phyloP scores from a whole-genome alignment of 2,888 invertebrate genomes.

The Spatulosminthurus flaviceps region DNA sequence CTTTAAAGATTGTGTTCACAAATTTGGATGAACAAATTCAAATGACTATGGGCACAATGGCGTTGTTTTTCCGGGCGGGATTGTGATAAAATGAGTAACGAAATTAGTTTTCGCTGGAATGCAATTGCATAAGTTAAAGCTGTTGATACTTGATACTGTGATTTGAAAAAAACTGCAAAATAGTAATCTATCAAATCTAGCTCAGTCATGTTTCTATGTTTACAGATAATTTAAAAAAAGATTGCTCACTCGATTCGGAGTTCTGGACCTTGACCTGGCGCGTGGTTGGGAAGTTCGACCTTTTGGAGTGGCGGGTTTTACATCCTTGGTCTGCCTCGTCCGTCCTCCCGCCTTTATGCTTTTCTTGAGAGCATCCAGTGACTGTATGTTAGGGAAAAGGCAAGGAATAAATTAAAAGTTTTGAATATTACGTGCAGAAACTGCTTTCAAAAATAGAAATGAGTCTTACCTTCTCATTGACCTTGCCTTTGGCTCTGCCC shows the following conservation, averaged over 20 bases:
- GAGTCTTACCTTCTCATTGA: constrained; percentile 58
- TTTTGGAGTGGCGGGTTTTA: constrained; percentile 35
- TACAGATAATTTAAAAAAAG: constrained; percentile 8
- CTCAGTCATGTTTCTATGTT: no score
- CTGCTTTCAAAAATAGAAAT: neutral
- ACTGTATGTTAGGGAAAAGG: constrained; percentile 33
- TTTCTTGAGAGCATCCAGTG: constrained; percentile 47
- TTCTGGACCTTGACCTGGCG: constrained; percentile 59
- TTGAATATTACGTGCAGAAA: neutral
- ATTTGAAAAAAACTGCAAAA: no score
- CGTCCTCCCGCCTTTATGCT: constrained; percentile 48
- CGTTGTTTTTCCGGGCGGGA: no score
- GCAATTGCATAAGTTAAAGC: no score
- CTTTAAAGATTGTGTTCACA: no score
- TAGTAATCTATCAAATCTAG: no score
- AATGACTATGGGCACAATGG: no score
- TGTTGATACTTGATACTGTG: no score
- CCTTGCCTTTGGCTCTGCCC: constrained; percentile 58
- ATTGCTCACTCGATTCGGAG: constrained; percentile 57
- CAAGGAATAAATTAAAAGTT: neutral
- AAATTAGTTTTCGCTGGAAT: no score
- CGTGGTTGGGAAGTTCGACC: constrained; percentile 19
- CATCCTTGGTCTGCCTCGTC: constrained; percentile 38
- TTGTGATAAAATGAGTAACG: no score
- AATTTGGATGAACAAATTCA: no score